Conservation (phyloP, 2,797 vertebrate genomes). For the Hafferia zeledoni region DNA sequence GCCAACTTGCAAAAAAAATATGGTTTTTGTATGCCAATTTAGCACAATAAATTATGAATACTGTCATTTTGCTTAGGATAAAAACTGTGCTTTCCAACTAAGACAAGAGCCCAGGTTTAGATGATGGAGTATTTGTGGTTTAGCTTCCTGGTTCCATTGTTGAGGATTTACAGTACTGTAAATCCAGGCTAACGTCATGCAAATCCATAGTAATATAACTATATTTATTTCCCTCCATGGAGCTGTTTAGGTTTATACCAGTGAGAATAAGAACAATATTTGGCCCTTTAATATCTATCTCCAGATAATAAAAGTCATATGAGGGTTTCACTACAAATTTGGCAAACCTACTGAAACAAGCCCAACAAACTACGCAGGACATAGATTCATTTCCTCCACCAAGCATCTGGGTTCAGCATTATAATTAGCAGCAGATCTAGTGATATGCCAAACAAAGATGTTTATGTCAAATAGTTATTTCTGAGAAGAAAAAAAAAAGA, state of each 20-base stretch:
- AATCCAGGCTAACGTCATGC: not conserved
- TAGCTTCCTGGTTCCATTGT: not conserved
- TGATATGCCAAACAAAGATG: conserved; percentile 66
- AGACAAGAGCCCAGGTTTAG: not conserved
- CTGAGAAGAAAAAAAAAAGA: not conserved
- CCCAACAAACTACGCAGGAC: conserved; percentile 62
- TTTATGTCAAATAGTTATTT: conserved; percentile 66
- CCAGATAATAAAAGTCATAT: conserved; percentile 66
- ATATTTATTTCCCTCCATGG: conserved; percentile 18
- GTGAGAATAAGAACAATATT: conserved; percentile 37
- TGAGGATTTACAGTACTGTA: conserved; percentile 14
- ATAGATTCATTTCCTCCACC: conserved; percentile 67
- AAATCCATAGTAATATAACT: conserved; percentile 24
- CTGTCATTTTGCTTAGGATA: not conserved
- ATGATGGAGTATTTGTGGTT: not conserved
- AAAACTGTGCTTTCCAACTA: conserved; percentile 3
- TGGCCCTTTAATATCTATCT: conserved; percentile 59
- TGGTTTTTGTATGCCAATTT: not conserved
- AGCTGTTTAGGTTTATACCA: conserved; percentile 52
- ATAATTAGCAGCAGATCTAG: conserved; percentile 72
- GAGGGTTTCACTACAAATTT: conserved; percentile 68
- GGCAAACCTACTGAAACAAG: conserved; percentile 69
- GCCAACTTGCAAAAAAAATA: not conserved
- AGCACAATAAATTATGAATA: not conserved
- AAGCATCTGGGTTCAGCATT: conserved; percentile 69